Percentiles rank a stretch among this genome's conserved stretches.
Conservation (phyloP, 1,140 invertebrate species). For the Belonocnema kinseyi region DNA sequence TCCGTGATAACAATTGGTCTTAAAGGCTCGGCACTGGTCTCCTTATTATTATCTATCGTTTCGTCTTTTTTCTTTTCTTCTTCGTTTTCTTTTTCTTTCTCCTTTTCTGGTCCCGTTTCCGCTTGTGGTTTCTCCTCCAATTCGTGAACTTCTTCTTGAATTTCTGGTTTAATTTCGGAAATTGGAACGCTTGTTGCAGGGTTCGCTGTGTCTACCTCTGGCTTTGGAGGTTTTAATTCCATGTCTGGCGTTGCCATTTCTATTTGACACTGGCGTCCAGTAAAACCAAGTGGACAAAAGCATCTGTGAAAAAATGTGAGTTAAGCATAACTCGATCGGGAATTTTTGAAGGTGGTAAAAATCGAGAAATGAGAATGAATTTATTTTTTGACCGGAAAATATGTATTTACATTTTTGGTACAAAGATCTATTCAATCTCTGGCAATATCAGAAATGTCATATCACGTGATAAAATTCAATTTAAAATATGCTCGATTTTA, state of each 20-base stretch:
- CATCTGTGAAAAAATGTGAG: slow-evolving; percentile 58
- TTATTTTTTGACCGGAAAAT: no score
- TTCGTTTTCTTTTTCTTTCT: slow-evolving; percentile 37
- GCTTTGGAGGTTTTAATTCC: slow-evolving; percentile 67
- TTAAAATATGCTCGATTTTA: no score
- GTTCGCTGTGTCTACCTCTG: slow-evolving; percentile 43
- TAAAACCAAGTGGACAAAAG: slow-evolving; percentile 67
- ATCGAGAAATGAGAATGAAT: no score
- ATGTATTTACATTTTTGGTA: no score
- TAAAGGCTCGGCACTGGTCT: slow-evolving; percentile 59
- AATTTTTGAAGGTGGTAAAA: no score
- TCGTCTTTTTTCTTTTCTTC: slow-evolving; percentile 44
- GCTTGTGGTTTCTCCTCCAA: slow-evolving; percentile 43
- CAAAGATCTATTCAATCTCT: no score
- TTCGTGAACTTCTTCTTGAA: slow-evolving; percentile 45
- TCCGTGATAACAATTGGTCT: slow-evolving; percentile 67
- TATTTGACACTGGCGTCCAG: slow-evolving; percentile 71
- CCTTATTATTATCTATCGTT: slow-evolving; percentile 43
- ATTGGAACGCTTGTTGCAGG: slow-evolving; percentile 42
- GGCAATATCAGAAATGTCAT: no score
- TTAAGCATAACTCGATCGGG: no score
- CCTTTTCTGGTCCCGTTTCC: slow-evolving; percentile 44
- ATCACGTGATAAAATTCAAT: no score
- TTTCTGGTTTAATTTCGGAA: slow-evolving; percentile 41
- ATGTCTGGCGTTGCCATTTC: slow-evolving; percentile 65